Evolutionary conservation across 2,888 invertebrate genomes (phyloP).

Genomic region (Mycalesis mineus): DNA sequence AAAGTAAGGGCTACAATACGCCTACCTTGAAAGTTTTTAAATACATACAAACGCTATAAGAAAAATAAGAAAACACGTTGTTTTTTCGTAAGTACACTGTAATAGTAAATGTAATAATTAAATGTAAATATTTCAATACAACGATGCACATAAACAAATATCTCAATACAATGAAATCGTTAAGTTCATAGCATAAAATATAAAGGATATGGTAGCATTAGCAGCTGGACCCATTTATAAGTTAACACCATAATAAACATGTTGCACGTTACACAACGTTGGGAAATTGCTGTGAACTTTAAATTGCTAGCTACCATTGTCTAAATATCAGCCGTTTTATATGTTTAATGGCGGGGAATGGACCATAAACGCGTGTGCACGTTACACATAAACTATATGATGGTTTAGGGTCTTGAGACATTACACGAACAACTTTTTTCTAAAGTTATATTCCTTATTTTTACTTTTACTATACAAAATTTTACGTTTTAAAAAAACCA

Average conservation of each 20-base stretch:
- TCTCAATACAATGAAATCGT: background rate
- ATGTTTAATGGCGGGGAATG: slow-evolving; percentile 40
- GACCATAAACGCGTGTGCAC: slow-evolving; percentile 42
- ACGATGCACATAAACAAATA: background rate
- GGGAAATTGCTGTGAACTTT: slow-evolving; percentile 38
- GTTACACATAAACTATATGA: slow-evolving; percentile 39
- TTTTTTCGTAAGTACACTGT: no score
- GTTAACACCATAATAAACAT: slow-evolving; percentile 29
- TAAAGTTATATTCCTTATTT: no score
- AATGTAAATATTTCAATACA: no score
- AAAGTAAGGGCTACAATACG: no score
- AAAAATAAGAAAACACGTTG: no score
- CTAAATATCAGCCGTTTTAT: slow-evolving; percentile 49
- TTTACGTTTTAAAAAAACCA: no score
- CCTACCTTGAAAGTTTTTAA: no score
- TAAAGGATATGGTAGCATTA: slow-evolving; percentile 19
- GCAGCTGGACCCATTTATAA: slow-evolving; percentile 21
- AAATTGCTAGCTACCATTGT: slow-evolving; percentile 44
- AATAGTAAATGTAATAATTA: no score
- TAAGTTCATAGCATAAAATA: slow-evolving; percentile 10
- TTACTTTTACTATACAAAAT: no score
- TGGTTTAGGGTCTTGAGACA: slow-evolving; percentile 21
- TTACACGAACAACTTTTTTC: slow-evolving; percentile 8
- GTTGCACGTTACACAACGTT: slow-evolving; percentile 32
- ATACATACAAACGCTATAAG: no score